A percentile compares a stretch with the other conserved stretches of the same genome.
Conservation (phyloP, 2,888 invertebrate genomes). For the Heliconius charithonia region DNA sequence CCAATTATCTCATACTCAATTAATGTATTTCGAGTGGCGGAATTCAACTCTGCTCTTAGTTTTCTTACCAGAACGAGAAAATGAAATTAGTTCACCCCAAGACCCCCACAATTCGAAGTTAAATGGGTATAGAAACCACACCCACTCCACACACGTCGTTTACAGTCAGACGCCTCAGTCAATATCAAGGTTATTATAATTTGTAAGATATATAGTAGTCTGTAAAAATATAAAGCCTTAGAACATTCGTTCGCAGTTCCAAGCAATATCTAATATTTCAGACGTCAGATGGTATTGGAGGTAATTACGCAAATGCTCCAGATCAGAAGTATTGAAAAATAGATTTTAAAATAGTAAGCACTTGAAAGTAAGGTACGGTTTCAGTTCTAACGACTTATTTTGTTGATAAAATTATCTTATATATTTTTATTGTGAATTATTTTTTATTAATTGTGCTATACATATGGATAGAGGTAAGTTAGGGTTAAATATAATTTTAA, state of each 20-base stretch:
- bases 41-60: too few relatives aligned
- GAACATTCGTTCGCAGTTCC: background rate
- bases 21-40: too few relatives aligned
- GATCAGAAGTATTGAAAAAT: constrained; percentile 56
- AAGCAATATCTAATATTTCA: constrained; percentile 24
- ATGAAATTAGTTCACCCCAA: background rate
- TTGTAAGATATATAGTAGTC: background rate
- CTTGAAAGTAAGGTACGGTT: constrained; percentile 29
- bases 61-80: too few relatives aligned
- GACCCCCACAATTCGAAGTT: background rate
- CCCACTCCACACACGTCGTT: too few relatives aligned
- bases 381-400: constrained; percentile 21
- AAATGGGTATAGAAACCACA: too few relatives aligned
- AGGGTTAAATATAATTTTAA: too few relatives aligned
- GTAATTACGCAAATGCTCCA: constrained; percentile 29
- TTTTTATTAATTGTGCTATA: background rate
- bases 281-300: constrained; percentile 21
- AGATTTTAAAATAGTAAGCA: constrained; percentile 49
- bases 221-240: background rate
- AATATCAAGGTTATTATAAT: background rate
- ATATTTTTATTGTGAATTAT: constrained; percentile 6
- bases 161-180: too few relatives aligned
- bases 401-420: background rate
- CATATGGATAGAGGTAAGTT: background rate
- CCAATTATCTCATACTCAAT: too few relatives aligned